Conservation (phyloP, 2,888 invertebrate genomes). For the Hirtodrosophila trivittata region DNA sequence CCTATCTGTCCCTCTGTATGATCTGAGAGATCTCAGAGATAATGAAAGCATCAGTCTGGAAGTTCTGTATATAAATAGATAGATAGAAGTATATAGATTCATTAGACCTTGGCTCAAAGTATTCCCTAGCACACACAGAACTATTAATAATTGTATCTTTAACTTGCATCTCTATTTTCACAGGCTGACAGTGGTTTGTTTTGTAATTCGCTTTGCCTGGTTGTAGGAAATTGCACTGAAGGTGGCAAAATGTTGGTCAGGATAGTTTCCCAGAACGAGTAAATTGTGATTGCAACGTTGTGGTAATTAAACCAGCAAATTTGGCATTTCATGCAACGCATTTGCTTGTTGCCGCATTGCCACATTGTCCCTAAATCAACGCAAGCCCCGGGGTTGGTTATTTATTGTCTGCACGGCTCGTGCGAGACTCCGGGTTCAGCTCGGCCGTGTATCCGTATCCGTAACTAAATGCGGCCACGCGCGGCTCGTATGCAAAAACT, state of each 20-base stretch:
- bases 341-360: conserved; percentile 66
- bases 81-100: too few species aligned
- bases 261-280: conserved; percentile 20
- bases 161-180: too few species aligned
- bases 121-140: too few species aligned
- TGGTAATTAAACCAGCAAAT: conserved; percentile 65
- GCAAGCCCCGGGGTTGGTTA: conserved; percentile 71
- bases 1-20: too few species aligned
- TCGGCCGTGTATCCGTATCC: conserved; percentile 13
- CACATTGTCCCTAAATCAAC: conserved; percentile 82
- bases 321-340: conserved; percentile 46
- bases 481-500: conserved; percentile 64
- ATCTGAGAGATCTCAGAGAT: too few species aligned
- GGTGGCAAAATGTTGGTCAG: conserved; percentile 13
- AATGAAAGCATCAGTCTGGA: too few species aligned
- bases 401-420: conserved; percentile 61
- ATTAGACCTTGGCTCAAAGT: too few species aligned
- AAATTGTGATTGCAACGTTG: conserved; percentile 11
- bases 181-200: conserved; percentile 41
- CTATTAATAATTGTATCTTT: too few species aligned
- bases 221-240: conserved; percentile 53
- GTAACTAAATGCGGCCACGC: conserved; percentile 63
- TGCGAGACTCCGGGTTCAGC: conserved; percentile 13
- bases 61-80: too few species aligned
- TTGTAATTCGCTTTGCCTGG: conserved; percentile 28